Evolutionary conservation across 1,140 invertebrate genomes (phyloP).

Genomic region (Bemisia tabaci): DNA sequence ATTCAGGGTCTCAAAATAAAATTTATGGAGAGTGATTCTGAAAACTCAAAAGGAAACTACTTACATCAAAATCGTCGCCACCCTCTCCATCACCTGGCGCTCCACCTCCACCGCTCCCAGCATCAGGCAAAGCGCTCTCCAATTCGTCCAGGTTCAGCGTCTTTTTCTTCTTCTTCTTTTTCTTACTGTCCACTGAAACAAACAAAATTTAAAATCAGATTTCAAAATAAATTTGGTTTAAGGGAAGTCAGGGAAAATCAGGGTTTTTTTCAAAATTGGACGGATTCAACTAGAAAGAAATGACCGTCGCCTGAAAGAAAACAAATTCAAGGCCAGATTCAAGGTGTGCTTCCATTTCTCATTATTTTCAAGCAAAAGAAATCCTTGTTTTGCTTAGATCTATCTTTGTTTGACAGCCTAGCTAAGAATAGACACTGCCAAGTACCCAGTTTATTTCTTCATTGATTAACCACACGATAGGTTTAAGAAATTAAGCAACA

Average conservation of each 20-base stretch:
- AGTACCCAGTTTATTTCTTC: no score
- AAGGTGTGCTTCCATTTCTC: no score
- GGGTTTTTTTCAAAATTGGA: background rate
- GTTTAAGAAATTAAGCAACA: no score
- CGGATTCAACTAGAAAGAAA: conserved; percentile 1
- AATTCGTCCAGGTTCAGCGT: conserved; percentile 63
- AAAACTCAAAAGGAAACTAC: no score
- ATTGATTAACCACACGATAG: no score
- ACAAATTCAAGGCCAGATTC: background rate
- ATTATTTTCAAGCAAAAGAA: no score
- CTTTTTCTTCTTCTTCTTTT: conserved; percentile 68
- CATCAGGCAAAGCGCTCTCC: conserved; percentile 53
- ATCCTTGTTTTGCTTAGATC: no score
- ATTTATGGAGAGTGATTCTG: no score
- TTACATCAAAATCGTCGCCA: conserved; percentile 19
- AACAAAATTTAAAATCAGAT: conserved; percentile 56
- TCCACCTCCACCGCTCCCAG: conserved; percentile 37
- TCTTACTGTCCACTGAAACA: conserved; percentile 72
- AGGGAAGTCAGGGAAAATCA: conserved; percentile 7
- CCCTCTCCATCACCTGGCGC: conserved; percentile 31
- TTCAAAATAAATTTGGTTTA: conserved; percentile 20
- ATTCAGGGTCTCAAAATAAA: no score
- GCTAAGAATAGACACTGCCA: no score
- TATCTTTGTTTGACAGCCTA: no score
- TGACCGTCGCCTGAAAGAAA: background rate